Evolutionary conservation across 2,797 vertebrate genomes (phyloP).

Genomic region (Hoplostethus atlanticus): DNA sequence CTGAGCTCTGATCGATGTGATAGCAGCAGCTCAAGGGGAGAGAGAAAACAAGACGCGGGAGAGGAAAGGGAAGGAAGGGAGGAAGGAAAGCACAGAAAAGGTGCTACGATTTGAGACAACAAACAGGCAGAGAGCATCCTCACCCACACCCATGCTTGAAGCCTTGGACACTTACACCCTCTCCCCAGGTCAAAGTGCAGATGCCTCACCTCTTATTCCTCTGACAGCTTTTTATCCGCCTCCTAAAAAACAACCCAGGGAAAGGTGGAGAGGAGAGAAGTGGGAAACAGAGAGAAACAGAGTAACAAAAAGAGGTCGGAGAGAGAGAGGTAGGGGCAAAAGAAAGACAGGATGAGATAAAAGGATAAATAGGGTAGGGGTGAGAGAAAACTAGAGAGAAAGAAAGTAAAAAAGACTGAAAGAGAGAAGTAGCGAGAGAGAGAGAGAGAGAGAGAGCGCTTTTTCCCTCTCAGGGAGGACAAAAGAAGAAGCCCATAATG

Average conservation of each 20-base stretch:
- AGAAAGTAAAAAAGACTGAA: conserved; percentile 28
- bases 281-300: conserved; percentile 16
- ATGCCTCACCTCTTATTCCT: conserved; percentile 17
- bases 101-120: conserved; percentile 21
- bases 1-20: conserved; percentile 67
- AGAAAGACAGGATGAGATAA: conserved; percentile 5
- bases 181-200: conserved; percentile 45
- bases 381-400: conserved; percentile 46
- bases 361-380: conserved; percentile 19
- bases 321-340: conserved; percentile 33
- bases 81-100: background rate
- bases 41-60: conserved; percentile 13
- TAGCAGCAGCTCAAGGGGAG: conserved; percentile 44
- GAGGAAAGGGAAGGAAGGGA: conserved; percentile 27
- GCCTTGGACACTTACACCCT: conserved; percentile 17
- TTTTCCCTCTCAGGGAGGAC: conserved; percentile 75
- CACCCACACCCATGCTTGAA: conserved; percentile 15
- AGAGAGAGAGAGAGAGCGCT: conserved; percentile 69
- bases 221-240: conserved; percentile 30
- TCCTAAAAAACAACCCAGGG: conserved; percentile 2
- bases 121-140: conserved; percentile 19
- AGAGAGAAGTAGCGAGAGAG: conserved; percentile 25
- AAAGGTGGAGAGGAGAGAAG: background rate
- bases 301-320: background rate
- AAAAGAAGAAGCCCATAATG: conserved; percentile 86